A percentile compares a stretch with the other conserved stretches of the same genome.
phyloP scores from a whole-genome alignment of 2,113 vertebrate species.

The Lepus europaeus region DNA sequence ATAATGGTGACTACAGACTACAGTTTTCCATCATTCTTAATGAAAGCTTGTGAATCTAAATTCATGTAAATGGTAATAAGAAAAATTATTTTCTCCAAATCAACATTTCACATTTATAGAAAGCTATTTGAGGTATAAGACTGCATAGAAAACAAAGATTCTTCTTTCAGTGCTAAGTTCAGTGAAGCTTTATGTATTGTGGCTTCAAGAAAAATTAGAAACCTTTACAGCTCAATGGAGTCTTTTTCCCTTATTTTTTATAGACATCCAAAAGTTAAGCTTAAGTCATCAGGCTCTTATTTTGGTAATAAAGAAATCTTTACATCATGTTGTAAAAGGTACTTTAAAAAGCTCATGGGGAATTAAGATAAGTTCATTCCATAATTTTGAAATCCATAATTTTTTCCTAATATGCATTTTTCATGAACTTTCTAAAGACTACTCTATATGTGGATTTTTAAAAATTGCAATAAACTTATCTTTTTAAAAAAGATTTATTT shows the following conservation, averaged over 20 bases:
- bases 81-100: background rate
- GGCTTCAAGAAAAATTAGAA: background rate
- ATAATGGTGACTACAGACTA: background rate
- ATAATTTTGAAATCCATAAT: no score
- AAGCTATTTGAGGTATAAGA: background rate
- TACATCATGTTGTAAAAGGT: background rate
- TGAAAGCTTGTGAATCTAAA: background rate
- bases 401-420: no score
- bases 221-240: background rate
- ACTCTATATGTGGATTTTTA: no score
- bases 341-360: no score
- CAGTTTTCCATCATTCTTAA: background rate
- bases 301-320: background rate
- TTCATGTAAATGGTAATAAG: background rate
- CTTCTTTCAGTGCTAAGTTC: background rate
- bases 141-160: background rate
- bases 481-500: no score
- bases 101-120: background rate
- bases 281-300: background rate
- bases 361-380: no score
- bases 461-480: no score
- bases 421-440: no score
- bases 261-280: background rate
- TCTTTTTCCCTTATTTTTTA: constrained; percentile 6
- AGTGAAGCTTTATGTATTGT: background rate